Evolutionary conservation across 2,797 vertebrate genomes (phyloP).

Genomic region (Lerista edwardsae): DNA sequence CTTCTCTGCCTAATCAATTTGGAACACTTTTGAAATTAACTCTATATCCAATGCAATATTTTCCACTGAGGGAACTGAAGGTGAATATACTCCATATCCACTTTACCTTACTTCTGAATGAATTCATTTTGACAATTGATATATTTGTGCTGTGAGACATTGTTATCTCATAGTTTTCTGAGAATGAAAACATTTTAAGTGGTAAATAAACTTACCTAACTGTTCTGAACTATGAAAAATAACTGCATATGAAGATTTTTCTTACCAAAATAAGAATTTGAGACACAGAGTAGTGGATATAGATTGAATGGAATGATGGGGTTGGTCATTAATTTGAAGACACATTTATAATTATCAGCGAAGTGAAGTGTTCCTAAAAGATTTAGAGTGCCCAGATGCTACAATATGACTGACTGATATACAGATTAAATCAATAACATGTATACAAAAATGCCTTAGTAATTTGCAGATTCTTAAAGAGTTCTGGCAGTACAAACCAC

Average conservation of each 20-base stretch:
- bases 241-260: neutral
- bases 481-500: slow-evolving; percentile 23
- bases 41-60: slow-evolving; percentile 20
- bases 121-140: neutral
- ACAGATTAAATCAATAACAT: slow-evolving; percentile 62
- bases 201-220: neutral
- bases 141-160: neutral
- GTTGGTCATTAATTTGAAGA: slow-evolving; percentile 14
- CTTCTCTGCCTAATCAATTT: neutral
- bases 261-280: neutral
- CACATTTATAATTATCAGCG: slow-evolving; percentile 54
- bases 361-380: slow-evolving; percentile 50
- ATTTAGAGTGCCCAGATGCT: slow-evolving; percentile 54
- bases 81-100: neutral
- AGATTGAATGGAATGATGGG: neutral
- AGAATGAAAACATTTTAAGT: neutral
- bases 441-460: slow-evolving; percentile 51
- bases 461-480: slow-evolving; percentile 59
- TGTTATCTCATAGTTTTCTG: neutral
- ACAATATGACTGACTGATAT: slow-evolving; percentile 62
- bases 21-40: slow-evolving; percentile 38
- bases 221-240: neutral
- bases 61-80: neutral
- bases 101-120: neutral
- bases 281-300: neutral